Percentiles rank a stretch among this genome's conserved stretches.
Conservation (phyloP, 2,888 invertebrate genomes). For the Ashinkailepas kermadecensis region DNA sequence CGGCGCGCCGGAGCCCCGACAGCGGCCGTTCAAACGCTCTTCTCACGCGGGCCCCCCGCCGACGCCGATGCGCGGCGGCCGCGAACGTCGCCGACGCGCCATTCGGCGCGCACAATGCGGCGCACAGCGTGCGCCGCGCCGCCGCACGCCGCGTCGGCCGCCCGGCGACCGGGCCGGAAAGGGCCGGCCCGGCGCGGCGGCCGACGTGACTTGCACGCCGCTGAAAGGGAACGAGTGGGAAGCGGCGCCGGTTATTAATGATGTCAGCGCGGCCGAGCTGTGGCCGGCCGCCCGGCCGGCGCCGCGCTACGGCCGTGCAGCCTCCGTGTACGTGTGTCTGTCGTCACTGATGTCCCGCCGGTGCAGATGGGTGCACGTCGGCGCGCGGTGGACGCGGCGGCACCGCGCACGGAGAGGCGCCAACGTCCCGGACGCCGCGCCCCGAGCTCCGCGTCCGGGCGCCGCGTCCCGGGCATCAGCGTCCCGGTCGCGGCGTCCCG, state of each 20-base stretch:
- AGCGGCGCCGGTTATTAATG: conserved; percentile 3
- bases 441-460: too few species aligned
- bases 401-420: too few species aligned
- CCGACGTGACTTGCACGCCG: background rate
- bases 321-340: too few species aligned
- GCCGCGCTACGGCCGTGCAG: too few species aligned
- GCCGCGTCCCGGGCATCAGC: too few species aligned
- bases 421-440: too few species aligned
- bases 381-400: too few species aligned
- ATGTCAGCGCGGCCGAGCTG: background rate
- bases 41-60: background rate
- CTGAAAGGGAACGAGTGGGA: background rate
- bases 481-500: too few species aligned
- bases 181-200: background rate
- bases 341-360: too few species aligned
- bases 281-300: background rate
- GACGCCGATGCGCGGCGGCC: background rate
- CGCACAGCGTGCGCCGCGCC: background rate
- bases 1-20: background rate
- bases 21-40: background rate
- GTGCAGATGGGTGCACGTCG: too few species aligned
- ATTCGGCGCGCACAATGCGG: conserved; percentile 11
- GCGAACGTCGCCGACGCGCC: background rate
- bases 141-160: background rate
- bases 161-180: background rate